phyloP scores from a whole-genome alignment of 64 coral and sea anemone genomes.

The Platygyra sinensis region DNA sequence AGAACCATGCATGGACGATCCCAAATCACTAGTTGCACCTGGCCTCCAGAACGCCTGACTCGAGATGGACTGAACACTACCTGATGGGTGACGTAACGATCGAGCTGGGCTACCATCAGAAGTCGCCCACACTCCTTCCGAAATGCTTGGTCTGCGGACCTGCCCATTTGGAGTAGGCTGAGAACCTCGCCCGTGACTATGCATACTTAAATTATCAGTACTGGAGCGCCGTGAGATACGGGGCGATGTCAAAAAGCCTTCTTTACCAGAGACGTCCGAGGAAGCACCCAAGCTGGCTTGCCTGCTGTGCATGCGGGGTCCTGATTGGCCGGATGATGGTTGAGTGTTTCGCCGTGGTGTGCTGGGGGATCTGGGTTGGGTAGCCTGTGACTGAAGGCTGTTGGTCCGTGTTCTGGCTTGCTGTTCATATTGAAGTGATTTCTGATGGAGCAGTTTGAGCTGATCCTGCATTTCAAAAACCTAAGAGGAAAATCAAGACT shows the following conservation, averaged over 20 bases:
- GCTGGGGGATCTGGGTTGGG: conserved; percentile 57
- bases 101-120: conserved; percentile 17
- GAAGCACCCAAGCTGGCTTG: conserved; percentile 51
- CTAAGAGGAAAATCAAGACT: conserved; percentile 16
- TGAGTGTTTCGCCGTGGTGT: conserved; percentile 69
- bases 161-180: conserved; percentile 40
- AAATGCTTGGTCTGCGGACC: conserved; percentile 33
- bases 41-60: conserved; percentile 80
- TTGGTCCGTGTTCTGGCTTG: conserved; percentile 59
- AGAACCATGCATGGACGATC: conserved; percentile 78
- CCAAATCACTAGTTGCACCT: conserved; percentile 80
- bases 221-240: conserved; percentile 84
- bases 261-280: conserved; percentile 61
- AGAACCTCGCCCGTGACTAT: conserved; percentile 25
- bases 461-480: conserved; percentile 95
- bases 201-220: conserved; percentile 67
- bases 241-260: conserved; percentile 62
- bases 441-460: conserved; percentile 84
- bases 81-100: conserved; percentile 44
- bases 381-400: conserved; percentile 60
- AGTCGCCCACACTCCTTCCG: conserved; percentile 9
- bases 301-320: conserved; percentile 53
- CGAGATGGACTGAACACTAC: conserved; percentile 77
- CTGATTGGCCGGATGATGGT: conserved; percentile 39
- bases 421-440: conserved; percentile 79